Evolutionary conservation across 2,888 invertebrate species (phyloP).

Genomic region (Sesia bembeciformis): DNA sequence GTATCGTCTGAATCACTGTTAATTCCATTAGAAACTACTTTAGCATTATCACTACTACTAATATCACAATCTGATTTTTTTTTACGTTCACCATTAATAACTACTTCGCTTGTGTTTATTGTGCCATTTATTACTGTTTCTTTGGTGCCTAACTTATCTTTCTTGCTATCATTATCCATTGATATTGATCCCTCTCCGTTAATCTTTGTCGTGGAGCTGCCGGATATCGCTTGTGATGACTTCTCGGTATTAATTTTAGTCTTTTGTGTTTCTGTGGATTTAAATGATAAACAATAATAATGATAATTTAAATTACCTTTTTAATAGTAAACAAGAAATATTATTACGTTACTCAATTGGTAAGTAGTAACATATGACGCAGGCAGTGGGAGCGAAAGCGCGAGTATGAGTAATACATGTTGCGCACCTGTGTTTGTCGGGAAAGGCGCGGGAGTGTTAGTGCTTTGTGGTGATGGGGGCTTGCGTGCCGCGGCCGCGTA

Average conservation of each 20-base stretch:
- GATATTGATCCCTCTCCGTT: slow-evolving; percentile 48
- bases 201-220: slow-evolving; percentile 32
- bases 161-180: slow-evolving; percentile 38
- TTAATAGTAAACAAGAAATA: too few relatives aligned
- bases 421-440: slow-evolving; percentile 47
- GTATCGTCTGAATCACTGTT: slow-evolving; percentile 55
- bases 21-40: slow-evolving; percentile 67
- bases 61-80: slow-evolving; percentile 68
- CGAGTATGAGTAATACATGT: slow-evolving; percentile 1
- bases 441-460: slow-evolving; percentile 44
- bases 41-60: slow-evolving; percentile 66
- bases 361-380: slow-evolving; percentile 2
- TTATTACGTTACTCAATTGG: slow-evolving; percentile 1
- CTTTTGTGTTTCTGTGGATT: slow-evolving; percentile 37
- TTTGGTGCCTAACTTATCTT: slow-evolving; percentile 58
- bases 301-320: neutral
- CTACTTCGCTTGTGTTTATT: slow-evolving; percentile 35
- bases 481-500: slow-evolving; percentile 63
- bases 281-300: neutral
- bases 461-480: slow-evolving; percentile 51
- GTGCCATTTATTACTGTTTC: slow-evolving; percentile 62
- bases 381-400: slow-evolving; percentile 14
- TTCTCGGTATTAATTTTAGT: slow-evolving; percentile 43
- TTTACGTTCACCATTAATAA: slow-evolving; percentile 59
- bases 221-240: slow-evolving; percentile 35